Conservation (phyloP, 2,113 vertebrate species). For the Lepus europaeus region DNA sequence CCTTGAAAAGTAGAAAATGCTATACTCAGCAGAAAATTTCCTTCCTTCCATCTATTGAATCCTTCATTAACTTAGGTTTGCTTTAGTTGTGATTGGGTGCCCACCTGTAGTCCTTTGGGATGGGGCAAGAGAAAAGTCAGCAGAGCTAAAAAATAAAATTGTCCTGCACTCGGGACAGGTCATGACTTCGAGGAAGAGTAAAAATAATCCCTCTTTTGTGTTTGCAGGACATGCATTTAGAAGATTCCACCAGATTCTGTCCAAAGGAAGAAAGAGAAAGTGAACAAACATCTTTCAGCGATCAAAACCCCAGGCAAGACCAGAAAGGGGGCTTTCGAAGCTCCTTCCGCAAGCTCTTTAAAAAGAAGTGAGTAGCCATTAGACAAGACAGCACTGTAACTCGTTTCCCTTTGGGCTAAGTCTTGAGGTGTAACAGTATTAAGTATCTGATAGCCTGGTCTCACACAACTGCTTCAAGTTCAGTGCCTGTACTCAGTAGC, state of each 20-base stretch:
- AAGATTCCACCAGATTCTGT: conserved; percentile 91
- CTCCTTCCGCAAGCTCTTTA: conserved; percentile 99
- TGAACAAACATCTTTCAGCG: conserved; percentile 94
- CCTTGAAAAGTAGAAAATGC: neutral
- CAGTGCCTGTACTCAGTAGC: conserved; percentile 66
- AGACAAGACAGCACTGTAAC: conserved; percentile 82
- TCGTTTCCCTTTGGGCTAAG: conserved; percentile 72
- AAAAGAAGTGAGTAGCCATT: conserved; percentile 95
- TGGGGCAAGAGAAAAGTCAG: conserved; percentile 15
- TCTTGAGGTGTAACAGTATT: conserved; percentile 62
- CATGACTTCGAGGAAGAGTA: conserved; percentile 72
- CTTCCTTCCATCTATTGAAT: neutral
- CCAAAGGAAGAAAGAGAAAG: conserved; percentile 92
- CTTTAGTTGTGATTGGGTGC: conserved; percentile 14
- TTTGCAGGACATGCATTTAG: conserved; percentile 92
- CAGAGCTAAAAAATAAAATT: neutral
- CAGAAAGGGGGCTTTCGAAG: conserved; percentile 97
- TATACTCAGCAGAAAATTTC: neutral
- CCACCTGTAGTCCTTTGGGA: neutral
- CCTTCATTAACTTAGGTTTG: neutral
- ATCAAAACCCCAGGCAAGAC: conserved; percentile 95
- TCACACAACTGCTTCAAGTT: conserved; percentile 61
- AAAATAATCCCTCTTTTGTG: conserved; percentile 80
- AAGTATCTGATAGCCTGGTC: conserved; percentile 60
- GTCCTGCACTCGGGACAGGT: conserved; percentile 74